phyloP scores from a whole-genome alignment of 1,140 invertebrate genomes.

The Nomia melanderi region DNA sequence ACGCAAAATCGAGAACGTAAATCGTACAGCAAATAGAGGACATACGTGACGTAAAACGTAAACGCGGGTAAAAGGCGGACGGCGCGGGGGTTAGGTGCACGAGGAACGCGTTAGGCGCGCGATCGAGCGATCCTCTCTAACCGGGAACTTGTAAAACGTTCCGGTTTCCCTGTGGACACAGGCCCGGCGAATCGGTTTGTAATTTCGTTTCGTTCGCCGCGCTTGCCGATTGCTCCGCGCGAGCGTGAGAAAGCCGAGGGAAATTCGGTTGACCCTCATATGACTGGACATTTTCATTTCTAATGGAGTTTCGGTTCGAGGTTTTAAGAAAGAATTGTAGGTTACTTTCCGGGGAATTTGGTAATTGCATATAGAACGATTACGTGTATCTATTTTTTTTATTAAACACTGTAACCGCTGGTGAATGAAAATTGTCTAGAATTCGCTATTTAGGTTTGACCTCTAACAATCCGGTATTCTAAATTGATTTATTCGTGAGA shows the following conservation, averaged over 20 bases:
- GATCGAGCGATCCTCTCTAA: conserved; percentile 22
- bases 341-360: too few relatives aligned
- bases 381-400: too few relatives aligned
- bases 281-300: too few relatives aligned
- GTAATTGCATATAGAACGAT: too few relatives aligned
- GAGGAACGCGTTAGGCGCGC: conserved; percentile 22
- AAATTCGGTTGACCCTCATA: too few relatives aligned
- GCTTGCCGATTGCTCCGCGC: background rate
- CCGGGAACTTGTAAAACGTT: conserved; percentile 67
- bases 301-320: too few relatives aligned
- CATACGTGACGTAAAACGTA: conserved; percentile 34
- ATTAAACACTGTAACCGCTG: too few relatives aligned
- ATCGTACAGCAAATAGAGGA: conserved; percentile 33
- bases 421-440: too few relatives aligned
- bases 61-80: conserved; percentile 8
- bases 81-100: conserved; percentile 9
- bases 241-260: conserved; percentile 15
- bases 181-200: conserved; percentile 71
- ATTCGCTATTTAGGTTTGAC: too few relatives aligned
- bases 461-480: too few relatives aligned
- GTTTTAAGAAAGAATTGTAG: too few relatives aligned
- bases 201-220: conserved; percentile 74
- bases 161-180: conserved; percentile 43
- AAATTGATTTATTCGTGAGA: too few relatives aligned
- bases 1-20: conserved; percentile 26